Base-by-base conservation (phyloP, 2,797 vertebrate genomes). In the Myripristis murdjan region DNA sequence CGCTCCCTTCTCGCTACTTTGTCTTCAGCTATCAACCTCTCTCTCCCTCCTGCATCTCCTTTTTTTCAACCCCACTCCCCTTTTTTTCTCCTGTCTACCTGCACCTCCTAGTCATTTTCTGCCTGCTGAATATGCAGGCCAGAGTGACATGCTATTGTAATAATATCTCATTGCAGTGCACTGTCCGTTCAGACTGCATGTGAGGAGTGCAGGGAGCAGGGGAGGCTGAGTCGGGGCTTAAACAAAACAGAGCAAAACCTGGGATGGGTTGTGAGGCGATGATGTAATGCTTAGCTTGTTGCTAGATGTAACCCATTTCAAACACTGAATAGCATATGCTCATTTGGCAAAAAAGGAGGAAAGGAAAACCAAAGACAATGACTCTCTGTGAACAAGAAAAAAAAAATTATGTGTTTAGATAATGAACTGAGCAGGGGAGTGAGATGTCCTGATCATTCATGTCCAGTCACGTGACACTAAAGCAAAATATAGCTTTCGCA, bases 51-150 rank as follows among this genome's bases (percentile, higher is more conserved):
- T 28, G 5, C 26, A 28, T 65, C 33, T 58, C 20, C 56, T 7
- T 2, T 23, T 9, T 23, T 16, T 62, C n/a, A 0, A n/a, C n/a
- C n/a, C n/a, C n/a, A n/a, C n/a, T n/a, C 10, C 11, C 7, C 16
- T 16, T 8, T 43, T 58, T 14, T 22, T 20, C 9, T 7, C 4
- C 37, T 5, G 1, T 15, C 20, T 33, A 28, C 20, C 10, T 12
- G 8, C 12, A 2, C 14, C 39, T 22, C 20, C 16, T 3, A 59
- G 70, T 77, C 83, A 89, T 88, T 82, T 87, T 84, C 82, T 82
- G 81, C 76, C 71, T 85, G 86, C 87, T 88, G 84, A 80, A 90
- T 83, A 90, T 83, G 87, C 89, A 90, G 84, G 85, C 73, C 84
- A 86, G 62, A 77, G 66, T 80, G 85, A 86, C 79, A 80, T 49